Conservation (phyloP, 2,888 invertebrate genomes). For the Rhaphigaster nebulosa region DNA sequence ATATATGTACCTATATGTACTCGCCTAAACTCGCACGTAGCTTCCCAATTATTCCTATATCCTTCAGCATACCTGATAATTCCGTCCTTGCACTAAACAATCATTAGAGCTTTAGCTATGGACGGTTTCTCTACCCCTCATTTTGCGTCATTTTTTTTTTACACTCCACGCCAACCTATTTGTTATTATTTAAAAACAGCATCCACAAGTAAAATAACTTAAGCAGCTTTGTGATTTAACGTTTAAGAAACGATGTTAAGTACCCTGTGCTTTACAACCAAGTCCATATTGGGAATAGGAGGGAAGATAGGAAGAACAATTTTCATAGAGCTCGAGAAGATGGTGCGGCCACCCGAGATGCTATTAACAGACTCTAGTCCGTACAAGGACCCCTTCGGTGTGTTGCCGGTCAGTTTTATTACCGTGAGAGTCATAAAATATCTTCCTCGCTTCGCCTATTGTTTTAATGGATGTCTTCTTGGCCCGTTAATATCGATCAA, state of each 20-base stretch:
- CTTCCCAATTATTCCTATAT: no score
- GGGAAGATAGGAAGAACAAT: not conserved
- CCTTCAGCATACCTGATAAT: no score
- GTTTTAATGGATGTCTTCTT: not conserved
- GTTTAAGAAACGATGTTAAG: not conserved
- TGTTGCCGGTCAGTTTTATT: slow-evolving; percentile 16
- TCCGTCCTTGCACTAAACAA: no score
- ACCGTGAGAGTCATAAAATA: not conserved
- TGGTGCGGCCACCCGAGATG: not conserved
- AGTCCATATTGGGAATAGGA: not conserved
- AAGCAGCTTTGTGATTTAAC: not conserved
- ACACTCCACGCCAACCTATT: no score
- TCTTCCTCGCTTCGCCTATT: not conserved
- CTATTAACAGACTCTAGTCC: not conserved
- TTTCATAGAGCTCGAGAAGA: not conserved
- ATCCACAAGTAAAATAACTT: no score
- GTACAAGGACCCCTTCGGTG: not conserved
- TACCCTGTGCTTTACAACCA: not conserved
- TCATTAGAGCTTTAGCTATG: no score
- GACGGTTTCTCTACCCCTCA: no score
- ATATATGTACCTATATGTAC: no score
- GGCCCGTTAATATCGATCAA: not conserved
- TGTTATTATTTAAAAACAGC: not conserved
- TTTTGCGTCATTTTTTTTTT: no score
- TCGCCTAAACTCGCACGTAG: no score